Evolutionary conservation across 2,797 vertebrate species (phyloP).

Genomic region (Acipenser ruthenus): DNA sequence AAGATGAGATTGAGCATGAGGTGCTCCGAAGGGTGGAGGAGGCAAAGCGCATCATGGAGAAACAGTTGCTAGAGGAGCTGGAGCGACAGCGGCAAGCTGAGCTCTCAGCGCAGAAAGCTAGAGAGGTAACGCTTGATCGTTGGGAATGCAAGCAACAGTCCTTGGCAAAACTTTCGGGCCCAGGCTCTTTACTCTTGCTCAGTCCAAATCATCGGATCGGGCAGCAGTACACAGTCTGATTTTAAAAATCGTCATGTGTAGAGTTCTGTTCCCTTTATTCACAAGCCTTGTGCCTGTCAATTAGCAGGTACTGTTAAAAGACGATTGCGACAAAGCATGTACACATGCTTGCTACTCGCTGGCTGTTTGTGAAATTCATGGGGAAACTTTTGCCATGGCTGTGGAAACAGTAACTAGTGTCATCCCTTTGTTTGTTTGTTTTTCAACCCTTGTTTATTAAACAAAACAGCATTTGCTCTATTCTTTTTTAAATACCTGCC

Average conservation of each 20-base stretch:
- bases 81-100: constrained; percentile 96
- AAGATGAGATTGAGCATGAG: constrained; percentile 94
- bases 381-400: constrained; percentile 86
- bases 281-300: no score
- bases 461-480: not conserved
- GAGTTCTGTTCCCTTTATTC: no score
- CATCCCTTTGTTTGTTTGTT: constrained; percentile 4
- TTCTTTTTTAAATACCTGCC: not conserved
- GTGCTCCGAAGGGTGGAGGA: constrained; percentile 95
- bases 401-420: constrained; percentile 54
- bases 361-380: not conserved
- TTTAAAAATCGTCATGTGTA: not conserved
- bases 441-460: no score
- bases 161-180: constrained; percentile 81
- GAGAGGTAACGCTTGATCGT: constrained; percentile 99
- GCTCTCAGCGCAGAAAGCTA: constrained; percentile 91
- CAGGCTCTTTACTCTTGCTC: constrained; percentile 6
- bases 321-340: no score
- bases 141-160: constrained; percentile 84
- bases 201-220: not conserved
- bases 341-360: not conserved
- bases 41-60: constrained; percentile 98
- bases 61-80: constrained; percentile 98
- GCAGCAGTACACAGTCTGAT: constrained; percentile 1
- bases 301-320: no score